These are phyloP conservation scores for Macrostomum cliftonense DNA, from an alignment of 2,888 invertebrate genomes.

Conservation along the genomic window DNA sequence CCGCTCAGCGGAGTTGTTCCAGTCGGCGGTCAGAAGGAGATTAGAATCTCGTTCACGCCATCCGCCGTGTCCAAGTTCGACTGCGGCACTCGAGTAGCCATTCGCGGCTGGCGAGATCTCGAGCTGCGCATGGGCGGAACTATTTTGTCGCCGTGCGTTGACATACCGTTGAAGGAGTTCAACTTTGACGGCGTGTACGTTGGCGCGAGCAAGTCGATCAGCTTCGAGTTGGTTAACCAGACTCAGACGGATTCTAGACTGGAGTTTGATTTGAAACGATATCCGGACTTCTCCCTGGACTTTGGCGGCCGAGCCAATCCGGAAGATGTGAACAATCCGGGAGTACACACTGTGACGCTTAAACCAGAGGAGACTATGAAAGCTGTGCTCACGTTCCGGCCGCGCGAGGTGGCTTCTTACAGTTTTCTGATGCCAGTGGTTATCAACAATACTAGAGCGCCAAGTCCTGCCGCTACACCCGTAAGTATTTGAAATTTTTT, in stretches of 20 bases:
- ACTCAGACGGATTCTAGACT: constrained; percentile 22
- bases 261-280: constrained; percentile 30
- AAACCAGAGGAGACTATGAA: constrained; percentile 23
- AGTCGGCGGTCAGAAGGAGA: constrained; percentile 29
- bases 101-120: constrained; percentile 28
- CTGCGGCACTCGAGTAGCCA: constrained; percentile 26
- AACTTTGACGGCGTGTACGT: constrained; percentile 35
- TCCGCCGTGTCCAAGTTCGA: constrained; percentile 35
- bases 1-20: constrained; percentile 34
- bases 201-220: constrained; percentile 25
- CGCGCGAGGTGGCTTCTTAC: constrained; percentile 35
- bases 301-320: constrained; percentile 27
- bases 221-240: constrained; percentile 28
- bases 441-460: constrained; percentile 29
- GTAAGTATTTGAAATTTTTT: constrained; percentile 8
- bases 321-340: constrained; percentile 31
- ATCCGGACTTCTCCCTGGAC: constrained; percentile 27
- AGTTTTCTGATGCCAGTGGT: constrained; percentile 32
- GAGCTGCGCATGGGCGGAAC: constrained; percentile 36
- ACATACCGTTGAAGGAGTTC: constrained; percentile 31
- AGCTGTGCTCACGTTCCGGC: constrained; percentile 30
- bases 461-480: constrained; percentile 24
- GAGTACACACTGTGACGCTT: constrained; percentile 26
- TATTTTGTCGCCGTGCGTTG: constrained; percentile 31
- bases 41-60: constrained; percentile 24